Base-by-base conservation (phyloP, 2,113 vertebrate genomes). In the Pogona vitticeps region DNA sequence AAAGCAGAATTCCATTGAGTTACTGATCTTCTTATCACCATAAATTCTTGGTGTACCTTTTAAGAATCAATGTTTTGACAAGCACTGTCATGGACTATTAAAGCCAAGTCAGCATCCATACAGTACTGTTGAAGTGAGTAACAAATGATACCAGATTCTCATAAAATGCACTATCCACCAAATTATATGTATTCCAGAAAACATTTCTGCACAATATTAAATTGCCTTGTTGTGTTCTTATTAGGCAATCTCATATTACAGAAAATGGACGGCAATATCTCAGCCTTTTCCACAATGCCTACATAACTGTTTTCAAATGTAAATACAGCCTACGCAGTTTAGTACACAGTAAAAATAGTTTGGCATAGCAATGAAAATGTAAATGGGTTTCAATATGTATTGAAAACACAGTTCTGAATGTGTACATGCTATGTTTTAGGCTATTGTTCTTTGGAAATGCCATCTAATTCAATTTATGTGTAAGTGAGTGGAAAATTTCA, bases 321-420 rank as follows among this genome's bases (percentile, higher is more conserved):
- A 95, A 95, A 95, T 92, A 95, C 58, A 91, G 79, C 70, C 89
- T 90, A 67, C 90, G 84, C 59, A 56, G 90, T 95, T 94, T 95
- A 95, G 2, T 89, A 71, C 79, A 85, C 70, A 92, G 93, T 94
- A 92, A 95, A 96, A 90, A 94, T 90, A 40, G 75, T 94, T 95
- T 90, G 95, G 92, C 91, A 73, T 8, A 90, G 81, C 84, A 87
- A 85, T 92, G 86, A 94, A 96, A 94, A 76, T 33, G 91, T 88
- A 92, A 95, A 93, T 92, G 87, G 86, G 65, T 75, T 78, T 92
- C 91, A 75, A 85, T 42, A 89, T 88, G 88, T 95, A 92, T 91
- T 92, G 9, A 42, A 82, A 94, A 94, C 88, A 91, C 81, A 91
- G 31, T 73, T 86, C 63, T 88, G 80, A 92, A 87, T 86, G 40